Evolutionary conservation across 1,140 invertebrate species (phyloP), one percentile per base, ranked within the genome.

Genomic region (Drosophila dunni): DNA sequence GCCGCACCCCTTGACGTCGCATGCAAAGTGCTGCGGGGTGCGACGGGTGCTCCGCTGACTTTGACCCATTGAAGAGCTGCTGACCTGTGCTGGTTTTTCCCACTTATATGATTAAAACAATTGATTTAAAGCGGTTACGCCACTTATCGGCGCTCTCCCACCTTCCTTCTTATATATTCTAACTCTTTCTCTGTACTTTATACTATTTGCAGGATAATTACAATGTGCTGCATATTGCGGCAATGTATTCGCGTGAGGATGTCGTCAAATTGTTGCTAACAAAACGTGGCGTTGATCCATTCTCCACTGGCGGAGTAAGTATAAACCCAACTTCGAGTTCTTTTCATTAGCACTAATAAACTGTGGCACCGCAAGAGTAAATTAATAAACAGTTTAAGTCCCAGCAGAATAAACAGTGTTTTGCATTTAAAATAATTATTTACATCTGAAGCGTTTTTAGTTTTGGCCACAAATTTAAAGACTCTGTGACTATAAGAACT

Each of bases 171-270:
- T n/a, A 0, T 5, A 42, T 42, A 4, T 57, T 67, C 54, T 36
- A 6, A 57, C 17, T 9, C 15, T 66, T 9, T 65, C 38, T 62
- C 17, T 36, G 6, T 5, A 5, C 24, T 56, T 44, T 11, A 54
- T 56, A 53, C 42, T 74, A 34, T 60, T 79, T 91, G 68, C 94
- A 99, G 98, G 98, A 99, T 93, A 98, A 98, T 92, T 97, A 97
- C 93, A 98, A 98, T 94, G 97, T 96, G 29, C 94, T 99, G 24
- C 98, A 99, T 93, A 96, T 98, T 92, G 97, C 98, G 13, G 96
- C 98, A 33, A 96, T 97, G 95, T 97, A 97, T 92, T 98, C 97
- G 17, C 95, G 98, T 82, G 98, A 99, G 93, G 98, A 99, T 92
- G 97, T 98, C 57, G 96, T 99, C 89, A 97, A 98, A 90, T 93